Evolutionary conservation across 2,797 vertebrate species (phyloP), one percentile per base, ranked within the genome.

Genomic region (Stomatorhinus walkeri): DNA sequence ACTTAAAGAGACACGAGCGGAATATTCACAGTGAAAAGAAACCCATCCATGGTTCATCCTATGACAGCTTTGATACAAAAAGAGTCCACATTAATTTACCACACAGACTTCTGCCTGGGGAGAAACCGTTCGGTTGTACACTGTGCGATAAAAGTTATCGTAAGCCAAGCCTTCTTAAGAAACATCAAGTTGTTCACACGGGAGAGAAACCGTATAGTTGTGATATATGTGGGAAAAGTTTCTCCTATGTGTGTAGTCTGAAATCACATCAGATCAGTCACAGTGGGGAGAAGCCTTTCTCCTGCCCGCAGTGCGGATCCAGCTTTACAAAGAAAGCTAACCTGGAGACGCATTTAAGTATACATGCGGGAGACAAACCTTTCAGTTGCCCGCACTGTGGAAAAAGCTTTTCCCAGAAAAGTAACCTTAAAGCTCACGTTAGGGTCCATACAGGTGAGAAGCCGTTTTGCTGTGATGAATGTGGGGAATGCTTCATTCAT

Each of bases 211-310:
- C 83, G 1, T 85, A 85, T 52, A 85, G 83, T 48, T 85, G 83
- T 85, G 83, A 85, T 85, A 85, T 85, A 51, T 91, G 91, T 24
- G 91, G 90, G 14, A 91, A 91, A 85, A 88, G 87, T 52, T 91
- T 91, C 5, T 90, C 90, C 85, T 88, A 90, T 0, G 46, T 91
- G 85, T 90, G 90, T 54, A 90, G 90, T 56, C 87, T 91, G 88
- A 90, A 91, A 4, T 90, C 90, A 1, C 83, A 85, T 52, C 83
- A 85, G 48, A 85, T 85, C 83, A 85, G 46, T 85, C 83, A 85
- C 12, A 85, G 83, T 32, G 83, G 83, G 10, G 83, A 85, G 48
- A 85, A 85, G 24, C 83, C 83, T 51, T 85, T 85, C 14, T 51
- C 83, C 46, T 85, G 83, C 4, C 46, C 83, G 4, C 83, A 85